A percentile compares a stretch with the other conserved stretches of the same genome.
phyloP scores from a whole-genome alignment of 1,140 invertebrate species.

The Euwallacea similis region DNA sequence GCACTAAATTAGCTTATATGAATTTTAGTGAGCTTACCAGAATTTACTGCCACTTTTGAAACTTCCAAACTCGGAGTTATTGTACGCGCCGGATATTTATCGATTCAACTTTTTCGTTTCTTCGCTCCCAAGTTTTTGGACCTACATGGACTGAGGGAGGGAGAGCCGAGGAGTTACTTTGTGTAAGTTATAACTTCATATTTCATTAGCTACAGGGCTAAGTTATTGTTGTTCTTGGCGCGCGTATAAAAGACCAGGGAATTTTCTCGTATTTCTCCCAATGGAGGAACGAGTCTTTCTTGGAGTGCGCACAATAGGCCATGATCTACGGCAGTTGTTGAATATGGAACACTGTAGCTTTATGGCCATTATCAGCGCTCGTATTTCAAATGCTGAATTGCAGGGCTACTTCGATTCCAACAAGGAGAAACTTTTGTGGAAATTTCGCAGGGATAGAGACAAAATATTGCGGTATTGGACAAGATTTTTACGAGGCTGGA shows the following conservation, averaged over 20 bases:
- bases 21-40: slow-evolving; percentile 46
- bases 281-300: slow-evolving; percentile 24
- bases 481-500: too few relatives aligned
- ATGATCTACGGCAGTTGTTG: slow-evolving; percentile 27
- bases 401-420: too few relatives aligned
- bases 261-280: slow-evolving; percentile 30
- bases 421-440: too few relatives aligned
- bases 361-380: slow-evolving; percentile 1
- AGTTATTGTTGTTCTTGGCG: slow-evolving; percentile 37
- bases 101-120: slow-evolving; percentile 41
- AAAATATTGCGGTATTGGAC: too few relatives aligned
- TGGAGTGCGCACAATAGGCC: slow-evolving; percentile 31
- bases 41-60: slow-evolving; percentile 43
- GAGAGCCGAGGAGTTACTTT: slow-evolving; percentile 39
- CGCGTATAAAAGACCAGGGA: slow-evolving; percentile 32
- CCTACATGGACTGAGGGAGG: slow-evolving; percentile 32
- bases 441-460: too few relatives aligned
- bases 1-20: slow-evolving; percentile 50
- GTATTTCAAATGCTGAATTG: too few relatives aligned
- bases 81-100: slow-evolving; percentile 35
- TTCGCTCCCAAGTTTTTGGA: slow-evolving; percentile 30
- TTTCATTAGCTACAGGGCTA: slow-evolving; percentile 36
- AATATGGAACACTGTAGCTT: slow-evolving; percentile 20
- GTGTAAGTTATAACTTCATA: slow-evolving; percentile 43
- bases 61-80: slow-evolving; percentile 36